These are phyloP conservation scores for Paraplagusia blochii DNA, from an alignment of 2,113 vertebrate genomes.

Conservation along the genomic window DNA sequence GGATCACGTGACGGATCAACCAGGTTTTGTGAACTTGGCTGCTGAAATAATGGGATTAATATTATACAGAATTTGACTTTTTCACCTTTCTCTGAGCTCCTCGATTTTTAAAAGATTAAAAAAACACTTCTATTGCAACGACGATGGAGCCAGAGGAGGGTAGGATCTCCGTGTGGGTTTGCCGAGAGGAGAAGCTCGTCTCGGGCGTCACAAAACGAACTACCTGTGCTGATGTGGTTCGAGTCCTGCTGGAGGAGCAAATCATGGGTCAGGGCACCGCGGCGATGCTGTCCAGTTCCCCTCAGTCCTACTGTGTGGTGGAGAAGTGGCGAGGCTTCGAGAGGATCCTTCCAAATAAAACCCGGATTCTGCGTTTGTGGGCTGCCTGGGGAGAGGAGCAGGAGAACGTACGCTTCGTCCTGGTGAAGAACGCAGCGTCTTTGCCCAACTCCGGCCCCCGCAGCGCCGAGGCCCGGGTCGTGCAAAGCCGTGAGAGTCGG, in stretches of 20 bases:
- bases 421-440: constrained; percentile 89
- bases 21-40: too few relatives aligned
- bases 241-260: constrained; percentile 87
- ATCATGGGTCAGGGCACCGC: constrained; percentile 72
- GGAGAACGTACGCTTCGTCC: constrained; percentile 91
- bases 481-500: constrained; percentile 85
- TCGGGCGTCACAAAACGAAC: constrained; percentile 89
- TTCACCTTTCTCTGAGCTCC: constrained; percentile 1
- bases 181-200: constrained; percentile 93
- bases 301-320: constrained; percentile 91
- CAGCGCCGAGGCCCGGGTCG: constrained; percentile 91
- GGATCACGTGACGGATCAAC: too few relatives aligned
- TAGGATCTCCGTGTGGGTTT: constrained; percentile 93
- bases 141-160: constrained; percentile 83
- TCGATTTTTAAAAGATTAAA: too few relatives aligned
- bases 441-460: constrained; percentile 88
- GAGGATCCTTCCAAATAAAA: constrained; percentile 91
- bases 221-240: constrained; percentile 91
- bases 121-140: background rate
- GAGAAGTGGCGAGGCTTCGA: constrained; percentile 97
- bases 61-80: too few relatives aligned
- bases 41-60: too few relatives aligned
- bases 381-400: constrained; percentile 92
- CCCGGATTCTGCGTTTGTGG: constrained; percentile 90
- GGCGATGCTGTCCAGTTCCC: constrained; percentile 82